These are phyloP conservation scores for Nannoperca obscura DNA, from an alignment of 2,797 vertebrate species.

Conservation along the genomic window DNA sequence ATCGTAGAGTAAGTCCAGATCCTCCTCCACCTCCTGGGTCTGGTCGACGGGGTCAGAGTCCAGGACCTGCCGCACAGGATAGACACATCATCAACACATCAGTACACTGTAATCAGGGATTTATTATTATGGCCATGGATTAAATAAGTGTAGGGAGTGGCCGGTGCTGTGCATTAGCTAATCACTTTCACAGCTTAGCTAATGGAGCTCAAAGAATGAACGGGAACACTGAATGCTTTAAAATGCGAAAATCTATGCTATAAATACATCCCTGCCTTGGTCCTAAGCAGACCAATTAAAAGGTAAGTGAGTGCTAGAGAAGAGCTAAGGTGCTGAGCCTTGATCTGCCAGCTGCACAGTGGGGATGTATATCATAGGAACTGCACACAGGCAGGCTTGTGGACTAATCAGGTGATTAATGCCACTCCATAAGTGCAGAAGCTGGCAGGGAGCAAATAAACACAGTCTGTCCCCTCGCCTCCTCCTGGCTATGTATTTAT, in stretches of 20 bases:
- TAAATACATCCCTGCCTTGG: constrained; percentile 58
- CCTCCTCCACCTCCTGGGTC: constrained; percentile 89
- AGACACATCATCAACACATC: constrained; percentile 44
- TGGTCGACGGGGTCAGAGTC: constrained; percentile 89
- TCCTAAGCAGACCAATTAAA: constrained; percentile 68
- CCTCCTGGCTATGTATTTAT: constrained; percentile 77
- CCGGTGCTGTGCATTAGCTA: constrained; percentile 40
- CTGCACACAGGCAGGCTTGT: constrained; percentile 62
- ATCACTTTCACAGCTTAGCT: constrained; percentile 56
- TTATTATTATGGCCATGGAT: constrained; percentile 39
- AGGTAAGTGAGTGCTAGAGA: constrained; percentile 57
- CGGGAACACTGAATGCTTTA: constrained; percentile 32
- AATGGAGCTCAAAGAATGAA: constrained; percentile 50
- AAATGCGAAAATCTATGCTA: constrained; percentile 42
- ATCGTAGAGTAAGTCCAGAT: constrained; percentile 87
- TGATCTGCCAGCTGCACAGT: constrained; percentile 62
- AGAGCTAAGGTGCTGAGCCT: constrained; percentile 59
- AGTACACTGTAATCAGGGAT: constrained; percentile 35
- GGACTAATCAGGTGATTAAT: constrained; percentile 85
- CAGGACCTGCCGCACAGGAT: constrained; percentile 77
- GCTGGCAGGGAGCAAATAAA: constrained; percentile 81
- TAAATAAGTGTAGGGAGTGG: constrained; percentile 48
- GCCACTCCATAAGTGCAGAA: constrained; percentile 80
- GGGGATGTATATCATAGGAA: constrained; percentile 73
- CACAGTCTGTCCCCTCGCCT: constrained; percentile 77